phyloP scores from a whole-genome alignment of 1,140 invertebrate species.

The Saccostrea echinata region DNA sequence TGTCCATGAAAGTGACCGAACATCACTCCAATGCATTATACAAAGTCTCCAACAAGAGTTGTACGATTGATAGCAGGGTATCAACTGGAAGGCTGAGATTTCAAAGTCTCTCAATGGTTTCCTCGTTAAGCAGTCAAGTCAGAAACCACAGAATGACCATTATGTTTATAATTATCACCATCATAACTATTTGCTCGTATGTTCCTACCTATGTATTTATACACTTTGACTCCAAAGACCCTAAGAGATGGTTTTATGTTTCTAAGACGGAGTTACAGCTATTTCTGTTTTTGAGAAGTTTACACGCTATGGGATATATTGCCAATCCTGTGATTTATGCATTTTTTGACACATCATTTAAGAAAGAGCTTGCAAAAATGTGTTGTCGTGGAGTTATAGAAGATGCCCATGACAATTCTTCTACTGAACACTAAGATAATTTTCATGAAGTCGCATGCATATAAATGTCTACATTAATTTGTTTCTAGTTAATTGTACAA shows the following conservation, averaged over 20 bases:
- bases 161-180: slow-evolving; percentile 41
- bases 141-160: slow-evolving; percentile 11
- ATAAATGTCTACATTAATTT: too few species aligned
- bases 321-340: slow-evolving; percentile 37
- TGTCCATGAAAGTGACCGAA: slow-evolving; percentile 4
- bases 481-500: too few species aligned
- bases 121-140: background rate
- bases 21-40: background rate
- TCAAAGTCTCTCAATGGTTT: background rate
- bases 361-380: background rate
- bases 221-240: background rate
- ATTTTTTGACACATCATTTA: slow-evolving; percentile 14
- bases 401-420: background rate
- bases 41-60: background rate
- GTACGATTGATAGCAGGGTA: background rate
- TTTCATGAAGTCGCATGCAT: background rate
- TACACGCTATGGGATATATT: slow-evolving; percentile 25
- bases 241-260: background rate
- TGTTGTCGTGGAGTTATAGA: background rate
- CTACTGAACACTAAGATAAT: background rate
- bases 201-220: slow-evolving; percentile 18
- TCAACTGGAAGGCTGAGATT: background rate
- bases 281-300: slow-evolving; percentile 13
- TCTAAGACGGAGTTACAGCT: slow-evolving; percentile 11
- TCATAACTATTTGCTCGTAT: slow-evolving; percentile 17